A percentile compares a stretch with the other conserved stretches of the same genome.
Conservation (phyloP, 2,797 vertebrate species). For the Ctenopoma kingsleyae region DNA sequence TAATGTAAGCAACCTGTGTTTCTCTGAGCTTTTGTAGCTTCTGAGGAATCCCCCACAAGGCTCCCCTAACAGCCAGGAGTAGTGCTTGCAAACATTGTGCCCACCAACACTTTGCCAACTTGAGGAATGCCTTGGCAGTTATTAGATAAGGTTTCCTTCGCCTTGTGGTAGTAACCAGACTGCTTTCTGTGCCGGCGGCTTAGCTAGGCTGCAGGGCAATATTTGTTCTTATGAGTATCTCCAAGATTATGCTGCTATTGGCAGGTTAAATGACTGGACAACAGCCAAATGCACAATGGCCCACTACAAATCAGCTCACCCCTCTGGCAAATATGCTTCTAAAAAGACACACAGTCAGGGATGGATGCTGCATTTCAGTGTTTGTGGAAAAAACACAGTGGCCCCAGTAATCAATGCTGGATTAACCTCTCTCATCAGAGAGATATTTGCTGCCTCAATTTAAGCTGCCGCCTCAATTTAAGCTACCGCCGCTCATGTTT, state of each 20-base stretch:
- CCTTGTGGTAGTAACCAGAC: slow-evolving; percentile 38
- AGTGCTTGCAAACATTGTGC: slow-evolving; percentile 31
- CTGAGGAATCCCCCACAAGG: slow-evolving; percentile 47
- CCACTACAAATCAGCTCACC: slow-evolving; percentile 39
- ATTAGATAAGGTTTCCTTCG: slow-evolving; percentile 40
- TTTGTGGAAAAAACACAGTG: slow-evolving; percentile 16
- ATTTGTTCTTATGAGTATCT: slow-evolving; percentile 56
- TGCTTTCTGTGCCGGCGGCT: slow-evolving; percentile 40
- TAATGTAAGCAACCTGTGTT: slow-evolving; percentile 39
- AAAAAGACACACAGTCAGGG: not conserved
- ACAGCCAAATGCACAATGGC: slow-evolving; percentile 46
- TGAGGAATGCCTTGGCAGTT: slow-evolving; percentile 59
- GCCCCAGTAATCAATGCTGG: slow-evolving; percentile 60
- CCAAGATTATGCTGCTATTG: slow-evolving; percentile 49
- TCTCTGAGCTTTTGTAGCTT: slow-evolving; percentile 35
- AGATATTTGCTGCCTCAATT: slow-evolving; percentile 56
- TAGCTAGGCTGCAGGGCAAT: slow-evolving; percentile 46
- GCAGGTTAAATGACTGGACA: slow-evolving; percentile 65
- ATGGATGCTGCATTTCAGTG: slow-evolving; percentile 33
- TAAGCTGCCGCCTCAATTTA: slow-evolving; percentile 41
- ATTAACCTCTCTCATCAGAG: slow-evolving; percentile 72
- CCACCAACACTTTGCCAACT: slow-evolving; percentile 57
- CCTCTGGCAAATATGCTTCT: slow-evolving; percentile 43
- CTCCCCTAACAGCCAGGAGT: slow-evolving; percentile 48
- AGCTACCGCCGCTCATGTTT: slow-evolving; percentile 62